Base-by-base conservation (phyloP, 2,113 vertebrate genomes). In the Castor canadensis region DNA sequence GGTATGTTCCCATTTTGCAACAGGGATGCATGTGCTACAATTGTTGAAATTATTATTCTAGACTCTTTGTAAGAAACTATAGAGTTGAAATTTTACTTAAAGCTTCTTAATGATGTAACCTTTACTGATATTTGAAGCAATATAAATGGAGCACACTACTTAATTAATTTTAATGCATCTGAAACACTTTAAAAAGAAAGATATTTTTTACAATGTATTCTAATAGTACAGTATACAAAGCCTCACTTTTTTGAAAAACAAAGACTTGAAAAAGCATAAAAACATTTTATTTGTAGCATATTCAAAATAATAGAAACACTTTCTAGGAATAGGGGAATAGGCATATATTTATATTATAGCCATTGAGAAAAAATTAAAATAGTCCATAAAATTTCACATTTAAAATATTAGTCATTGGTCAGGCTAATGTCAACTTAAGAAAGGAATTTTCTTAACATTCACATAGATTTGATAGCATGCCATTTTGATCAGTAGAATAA, bases 41-140 rank as follows among this genome's bases (percentile, higher is more conserved):
- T 20, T 73, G 40, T 45, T 81, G 16, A 58, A 82, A 71, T 45
- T 62, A 79, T 26, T 75, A 40, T 56, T 79, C 49, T 35, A 43
- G 9, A 67, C 4, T 58, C 7, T 60, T 52, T 45, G 35, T 30
- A 2, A 84, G 47, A 85, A 71, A 67, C 35, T 75, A 93, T 30
- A 91, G 83, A 87, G 26, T 73, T 47, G 66, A 26, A 97, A 54
- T 80, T 93, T 89, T 43, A 52, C 52, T 92, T 89, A 93, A 89
- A 97, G 77, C 1, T 60, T 38, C 80, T 94, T 17, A 96, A 86
- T 54, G n/a, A 8, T 12, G 4, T 35, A 72, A 40, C 0, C 20
- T 88, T 76, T 86, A 62, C n/a, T 58, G 32, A 40, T 54, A n/a
- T 45, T 40, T 60, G 12, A 69, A 91, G 52, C 0, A 89, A 67